Evolutionary conservation across 2,113 vertebrate genomes (phyloP), one percentile per base, ranked within the genome.

Genomic region (Sinocyclocheilus grahami): DNA sequence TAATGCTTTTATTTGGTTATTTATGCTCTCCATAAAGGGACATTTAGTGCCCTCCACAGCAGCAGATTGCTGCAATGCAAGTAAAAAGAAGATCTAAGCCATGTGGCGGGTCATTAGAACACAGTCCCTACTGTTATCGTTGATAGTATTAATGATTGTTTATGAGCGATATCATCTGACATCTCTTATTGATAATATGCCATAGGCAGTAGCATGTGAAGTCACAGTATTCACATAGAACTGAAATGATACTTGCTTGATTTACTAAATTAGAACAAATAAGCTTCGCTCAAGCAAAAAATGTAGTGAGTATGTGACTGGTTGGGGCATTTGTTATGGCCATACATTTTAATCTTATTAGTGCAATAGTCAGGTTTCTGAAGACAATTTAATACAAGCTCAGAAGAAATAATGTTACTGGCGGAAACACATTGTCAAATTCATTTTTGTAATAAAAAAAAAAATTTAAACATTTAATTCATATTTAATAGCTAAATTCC

Each of bases 1-100:
- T 95, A 95, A 95, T 94, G 93, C 93, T 92, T 94, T 94, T 95
- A 95, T 95, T 95, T 93, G 90, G 93, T 95, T 94, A 94, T 94
- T 94, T 94, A 94, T 94, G 92, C 94, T 93, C 92, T 93, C 93
- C 92, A 78, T 88, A 77, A 90, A 62, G 84, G 88, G 91, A 83
- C 93, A 92, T 93, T 88, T 84, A 80, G 69, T 79, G 71, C 48
- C 81, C 55, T 37, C 42, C 24, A 67, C 53, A 53, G 55, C 39
- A 86, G 58, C 85, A 86, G 69, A 83, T 77, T 75, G 69, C 14
- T 39, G 27, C 55, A 63, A 24, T 30, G 71, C 69, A 53, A 33
- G 55, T 51, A 82, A 75, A 33, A 39, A 20, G 30, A 27, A 86
- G 71, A 86, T 72, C 67, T 67, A 63, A 86, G 58, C 42, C 87